Evolutionary conservation across 2,113 vertebrate species (phyloP).

Genomic region (Perccottus glenii): DNA sequence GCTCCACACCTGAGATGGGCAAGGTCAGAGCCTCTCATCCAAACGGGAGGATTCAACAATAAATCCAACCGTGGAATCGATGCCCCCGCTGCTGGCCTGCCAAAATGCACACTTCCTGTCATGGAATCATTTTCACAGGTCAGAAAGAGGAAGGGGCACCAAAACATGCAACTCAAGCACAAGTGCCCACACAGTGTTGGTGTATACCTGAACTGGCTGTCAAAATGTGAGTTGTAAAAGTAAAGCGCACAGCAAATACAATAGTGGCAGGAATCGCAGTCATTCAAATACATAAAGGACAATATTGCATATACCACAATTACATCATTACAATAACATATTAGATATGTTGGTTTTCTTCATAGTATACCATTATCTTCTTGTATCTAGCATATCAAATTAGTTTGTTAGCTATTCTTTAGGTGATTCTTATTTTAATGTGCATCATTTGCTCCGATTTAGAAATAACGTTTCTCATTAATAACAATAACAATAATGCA

Average conservation of each 20-base stretch:
- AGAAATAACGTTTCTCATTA: too few species aligned
- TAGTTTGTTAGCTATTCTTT: too few species aligned
- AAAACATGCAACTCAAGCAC: slow-evolving; percentile 26
- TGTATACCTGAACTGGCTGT: neutral
- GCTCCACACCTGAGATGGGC: slow-evolving; percentile 63
- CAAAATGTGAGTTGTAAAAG: slow-evolving; percentile 31
- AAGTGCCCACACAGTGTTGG: slow-evolving; percentile 31
- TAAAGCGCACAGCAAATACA: slow-evolving; percentile 24
- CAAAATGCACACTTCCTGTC: slow-evolving; percentile 57
- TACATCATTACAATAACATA: too few species aligned
- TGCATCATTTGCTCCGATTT: too few species aligned
- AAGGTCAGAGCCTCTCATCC: slow-evolving; percentile 71
- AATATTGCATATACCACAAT: too few species aligned
- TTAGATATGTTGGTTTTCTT: too few species aligned
- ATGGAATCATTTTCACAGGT: slow-evolving; percentile 57
- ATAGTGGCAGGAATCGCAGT: neutral
- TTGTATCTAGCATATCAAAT: too few species aligned
- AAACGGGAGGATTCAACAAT: slow-evolving; percentile 63
- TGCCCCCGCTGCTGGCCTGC: slow-evolving; percentile 53
- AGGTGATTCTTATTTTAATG: too few species aligned
- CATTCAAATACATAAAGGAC: neutral
- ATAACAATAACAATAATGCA: too few species aligned
- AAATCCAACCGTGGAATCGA: slow-evolving; percentile 69
- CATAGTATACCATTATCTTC: too few species aligned
- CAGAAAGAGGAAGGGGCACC: slow-evolving; percentile 33